Conservation (phyloP, 1,140 invertebrate genomes). For the Glossosoma conforme region DNA sequence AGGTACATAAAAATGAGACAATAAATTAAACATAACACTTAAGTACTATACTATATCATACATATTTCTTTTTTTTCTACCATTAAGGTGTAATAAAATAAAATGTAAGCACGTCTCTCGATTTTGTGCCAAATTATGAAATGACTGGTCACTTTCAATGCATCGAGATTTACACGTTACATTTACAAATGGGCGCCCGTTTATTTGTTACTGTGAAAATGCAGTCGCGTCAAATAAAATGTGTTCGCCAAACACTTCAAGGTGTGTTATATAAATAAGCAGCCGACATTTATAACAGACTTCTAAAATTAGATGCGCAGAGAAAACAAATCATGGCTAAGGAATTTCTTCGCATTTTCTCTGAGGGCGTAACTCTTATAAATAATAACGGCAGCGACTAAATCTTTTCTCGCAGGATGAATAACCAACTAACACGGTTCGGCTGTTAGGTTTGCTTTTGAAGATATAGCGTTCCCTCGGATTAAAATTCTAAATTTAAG, state of each 20-base stretch:
- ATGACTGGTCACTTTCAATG: not conserved
- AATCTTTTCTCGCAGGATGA: too few species aligned
- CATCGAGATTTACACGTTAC: not conserved
- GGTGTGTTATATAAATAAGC: constrained; percentile 18
- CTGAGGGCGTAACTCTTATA: constrained; percentile 13
- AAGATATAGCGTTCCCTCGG: too few species aligned
- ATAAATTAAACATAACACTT: too few species aligned
- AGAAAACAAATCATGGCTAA: constrained; percentile 18
- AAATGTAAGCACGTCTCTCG: too few species aligned
- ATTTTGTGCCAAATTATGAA: not conserved
- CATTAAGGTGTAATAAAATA: too few species aligned
- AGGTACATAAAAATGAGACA: too few species aligned
- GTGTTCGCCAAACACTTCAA: constrained; percentile 14
- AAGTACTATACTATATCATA: too few species aligned
- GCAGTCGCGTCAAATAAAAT: not conserved
- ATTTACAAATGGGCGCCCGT: constrained; percentile 1
- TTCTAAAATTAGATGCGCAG: constrained; percentile 11
- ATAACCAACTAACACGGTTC: too few species aligned
- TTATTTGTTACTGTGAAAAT: constrained; percentile 7
- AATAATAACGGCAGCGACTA: too few species aligned
- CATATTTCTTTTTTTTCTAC: too few species aligned
- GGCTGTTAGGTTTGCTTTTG: too few species aligned
- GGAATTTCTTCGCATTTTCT: constrained; percentile 17
- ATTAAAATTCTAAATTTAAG: too few species aligned
- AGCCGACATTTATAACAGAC: constrained; percentile 11